Conservation (phyloP, 2,113 vertebrate genomes). For the Pongo abelii region DNA sequence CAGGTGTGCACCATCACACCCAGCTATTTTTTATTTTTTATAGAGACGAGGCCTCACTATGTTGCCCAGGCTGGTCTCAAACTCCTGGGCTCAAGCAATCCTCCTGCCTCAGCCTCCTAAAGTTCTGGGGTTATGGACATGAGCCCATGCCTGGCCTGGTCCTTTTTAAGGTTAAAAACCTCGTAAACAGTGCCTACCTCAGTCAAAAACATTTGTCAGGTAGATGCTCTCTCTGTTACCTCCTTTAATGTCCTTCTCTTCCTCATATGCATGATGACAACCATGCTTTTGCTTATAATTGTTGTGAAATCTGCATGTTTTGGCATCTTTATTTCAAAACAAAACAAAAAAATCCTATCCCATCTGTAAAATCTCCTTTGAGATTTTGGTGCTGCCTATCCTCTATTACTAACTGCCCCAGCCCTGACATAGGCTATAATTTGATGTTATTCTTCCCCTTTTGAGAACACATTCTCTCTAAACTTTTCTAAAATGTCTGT, state of each 20-base stretch:
- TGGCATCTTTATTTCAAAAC: slow-evolving; percentile 49
- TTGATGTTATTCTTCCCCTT: neutral
- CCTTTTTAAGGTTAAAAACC: neutral
- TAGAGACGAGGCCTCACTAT: no score
- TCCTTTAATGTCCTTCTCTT: slow-evolving; percentile 50
- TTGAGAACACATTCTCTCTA: slow-evolving; percentile 49
- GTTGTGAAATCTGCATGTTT: slow-evolving; percentile 55
- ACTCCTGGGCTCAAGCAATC: no score
- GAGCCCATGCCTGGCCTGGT: no score
- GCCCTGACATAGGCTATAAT: slow-evolving; percentile 3
- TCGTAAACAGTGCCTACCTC: slow-evolving; percentile 48
- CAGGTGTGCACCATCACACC: no score
- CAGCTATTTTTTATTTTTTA: no score
- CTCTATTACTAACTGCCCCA: neutral
- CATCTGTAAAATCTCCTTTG: slow-evolving; percentile 29
- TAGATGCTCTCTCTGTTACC: neutral
- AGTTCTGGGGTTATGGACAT: no score
- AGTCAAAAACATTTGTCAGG: slow-evolving; percentile 41
- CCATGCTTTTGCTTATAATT: slow-evolving; percentile 42
- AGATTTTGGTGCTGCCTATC: neutral
- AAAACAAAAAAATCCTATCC: neutral
- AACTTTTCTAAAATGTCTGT: slow-evolving; percentile 70
- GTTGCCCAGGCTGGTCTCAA: no score
- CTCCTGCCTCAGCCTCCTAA: no score
- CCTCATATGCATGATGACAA: neutral